Evolutionary conservation across 2,113 vertebrate genomes (phyloP).

Genomic region (Elanus axillaris): DNA sequence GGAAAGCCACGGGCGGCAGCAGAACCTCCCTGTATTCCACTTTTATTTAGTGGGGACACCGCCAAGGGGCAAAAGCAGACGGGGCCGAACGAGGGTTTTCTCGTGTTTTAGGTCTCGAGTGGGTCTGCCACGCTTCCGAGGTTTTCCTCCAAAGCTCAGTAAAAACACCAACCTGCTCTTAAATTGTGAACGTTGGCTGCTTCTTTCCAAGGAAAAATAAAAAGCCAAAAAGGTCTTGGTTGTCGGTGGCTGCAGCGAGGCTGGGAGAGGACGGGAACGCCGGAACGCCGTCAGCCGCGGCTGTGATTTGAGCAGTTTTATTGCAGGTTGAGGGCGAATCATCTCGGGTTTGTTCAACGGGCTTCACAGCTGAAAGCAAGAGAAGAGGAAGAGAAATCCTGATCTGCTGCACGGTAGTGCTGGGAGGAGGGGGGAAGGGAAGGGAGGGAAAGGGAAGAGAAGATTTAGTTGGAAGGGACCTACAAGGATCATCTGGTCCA

Average conservation of each 20-base stretch:
- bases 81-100: too few species aligned
- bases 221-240: accelerated
- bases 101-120: accelerated
- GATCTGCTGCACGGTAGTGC: accelerated
- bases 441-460: background rate
- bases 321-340: background rate
- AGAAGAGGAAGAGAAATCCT: background rate
- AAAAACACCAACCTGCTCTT: background rate
- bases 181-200: accelerated
- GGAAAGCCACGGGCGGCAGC: background rate
- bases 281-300: background rate
- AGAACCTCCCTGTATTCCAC: accelerated
- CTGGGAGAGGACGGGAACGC: accelerated
- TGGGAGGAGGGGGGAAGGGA: background rate
- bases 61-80: background rate
- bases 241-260: accelerated
- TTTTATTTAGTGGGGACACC: accelerated
- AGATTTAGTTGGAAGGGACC: background rate
- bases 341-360: background rate
- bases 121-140: accelerated
- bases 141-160: background rate
- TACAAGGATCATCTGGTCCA: background rate
- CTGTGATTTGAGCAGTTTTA: background rate
- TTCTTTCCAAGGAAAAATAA: accelerated
- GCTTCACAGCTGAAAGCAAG: accelerated